Conservation (phyloP, 1,140 invertebrate species). For the Drosophila kanapiae region DNA sequence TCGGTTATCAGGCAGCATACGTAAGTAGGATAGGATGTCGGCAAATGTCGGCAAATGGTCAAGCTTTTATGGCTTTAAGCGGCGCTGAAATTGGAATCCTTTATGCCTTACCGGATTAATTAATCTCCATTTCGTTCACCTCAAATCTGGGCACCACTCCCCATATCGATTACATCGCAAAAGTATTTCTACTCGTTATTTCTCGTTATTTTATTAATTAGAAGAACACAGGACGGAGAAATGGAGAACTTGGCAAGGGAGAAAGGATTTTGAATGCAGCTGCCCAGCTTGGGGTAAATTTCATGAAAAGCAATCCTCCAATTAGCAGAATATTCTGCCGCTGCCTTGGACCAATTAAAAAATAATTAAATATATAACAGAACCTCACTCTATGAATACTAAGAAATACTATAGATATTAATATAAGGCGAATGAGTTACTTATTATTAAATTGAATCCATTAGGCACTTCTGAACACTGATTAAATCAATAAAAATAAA, state of each 20-base stretch:
- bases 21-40: conserved; percentile 32
- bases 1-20: conserved; percentile 13
- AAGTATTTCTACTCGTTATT: conserved; percentile 41
- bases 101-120: conserved; percentile 38
- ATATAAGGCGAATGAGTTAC: too few relatives aligned
- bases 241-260: conserved; percentile 3
- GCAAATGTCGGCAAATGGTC: conserved; percentile 40
- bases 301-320: conserved; percentile 58
- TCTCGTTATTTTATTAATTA: conserved; percentile 72
- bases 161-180: conserved; percentile 61
- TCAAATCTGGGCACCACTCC: conserved; percentile 4
- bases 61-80: conserved; percentile 42
- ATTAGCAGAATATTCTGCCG: conserved; percentile 66
- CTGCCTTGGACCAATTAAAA: conserved; percentile 16
- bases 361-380: too few relatives aligned
- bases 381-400: too few relatives aligned
- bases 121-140: conserved; percentile 11
- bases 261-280: conserved; percentile 44
- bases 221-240: conserved; percentile 24
- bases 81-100: conserved; percentile 11
- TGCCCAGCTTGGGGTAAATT: conserved; percentile 16
- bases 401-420: neutral
- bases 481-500: conserved; percentile 1
- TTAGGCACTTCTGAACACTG: neutral
- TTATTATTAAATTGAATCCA: neutral